phyloP scores from a whole-genome alignment of 2,888 invertebrate species.

The Campaea margaritaria region DNA sequence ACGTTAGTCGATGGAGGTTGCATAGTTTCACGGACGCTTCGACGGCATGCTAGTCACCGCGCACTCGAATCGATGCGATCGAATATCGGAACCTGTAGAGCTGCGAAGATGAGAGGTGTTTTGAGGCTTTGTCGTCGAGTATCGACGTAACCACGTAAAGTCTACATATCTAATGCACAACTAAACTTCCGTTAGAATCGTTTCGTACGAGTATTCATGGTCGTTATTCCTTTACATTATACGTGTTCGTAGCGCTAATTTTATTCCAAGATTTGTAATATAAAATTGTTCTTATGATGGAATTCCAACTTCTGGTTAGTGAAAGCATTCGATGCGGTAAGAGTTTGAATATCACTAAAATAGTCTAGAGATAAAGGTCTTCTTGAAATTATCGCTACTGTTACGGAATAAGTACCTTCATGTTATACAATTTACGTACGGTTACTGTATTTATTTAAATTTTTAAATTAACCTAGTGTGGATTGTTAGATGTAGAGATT shows the following conservation, averaged over 20 bases:
- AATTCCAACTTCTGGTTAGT: conserved; percentile 77
- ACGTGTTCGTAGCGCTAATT: conserved; percentile 52
- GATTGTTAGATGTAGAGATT: conserved; percentile 31
- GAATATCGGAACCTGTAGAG: conserved; percentile 1
- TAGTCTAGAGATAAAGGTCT: conserved; percentile 18
- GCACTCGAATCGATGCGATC: conserved; percentile 32
- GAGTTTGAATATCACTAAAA: conserved; percentile 29
- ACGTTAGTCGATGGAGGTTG: conserved; percentile 55
- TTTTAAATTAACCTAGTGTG: conserved; percentile 22
- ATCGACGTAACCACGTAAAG: conserved; percentile 36
- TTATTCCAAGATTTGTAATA: conserved; percentile 43
- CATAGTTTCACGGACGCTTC: conserved; percentile 55
- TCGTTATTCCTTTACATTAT: conserved; percentile 55
- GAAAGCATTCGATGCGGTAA: conserved; percentile 49
- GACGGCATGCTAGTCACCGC: conserved; percentile 61
- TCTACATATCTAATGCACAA: conserved; percentile 61
- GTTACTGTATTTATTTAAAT: conserved; percentile 23
- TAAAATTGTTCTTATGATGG: conserved; percentile 70
- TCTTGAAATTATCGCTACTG: conserved; percentile 37
- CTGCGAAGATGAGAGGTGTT: neutral
- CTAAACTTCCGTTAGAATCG: conserved; percentile 49
- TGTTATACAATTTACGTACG: conserved; percentile 15
- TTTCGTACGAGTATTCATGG: conserved; percentile 50
- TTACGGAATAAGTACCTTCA: conserved; percentile 49
- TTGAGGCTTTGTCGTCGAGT: conserved; percentile 3